A percentile compares a stretch with the other conserved stretches of the same genome.
Conservation (phyloP, 2,888 invertebrate species). For the Metalampra italica region DNA sequence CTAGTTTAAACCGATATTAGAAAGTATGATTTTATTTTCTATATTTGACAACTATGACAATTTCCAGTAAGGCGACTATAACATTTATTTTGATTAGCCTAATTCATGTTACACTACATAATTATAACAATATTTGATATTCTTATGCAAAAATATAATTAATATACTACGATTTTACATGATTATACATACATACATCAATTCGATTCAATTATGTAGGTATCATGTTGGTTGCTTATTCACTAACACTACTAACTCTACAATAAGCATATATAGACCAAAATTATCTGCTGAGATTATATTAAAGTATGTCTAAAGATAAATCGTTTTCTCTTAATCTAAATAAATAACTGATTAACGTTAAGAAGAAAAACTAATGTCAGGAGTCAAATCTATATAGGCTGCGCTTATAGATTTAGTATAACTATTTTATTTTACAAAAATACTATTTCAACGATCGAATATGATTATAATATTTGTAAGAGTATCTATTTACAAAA, state of each 20-base stretch:
- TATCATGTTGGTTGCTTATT: slow-evolving; percentile 15
- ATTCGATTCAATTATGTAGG: slow-evolving; percentile 13
- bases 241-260: slow-evolving; percentile 12
- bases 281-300: slow-evolving; percentile 10
- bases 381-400: slow-evolving; percentile 8
- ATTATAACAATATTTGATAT: slow-evolving; percentile 49
- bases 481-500: slow-evolving; percentile 20
- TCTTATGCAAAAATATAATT: slow-evolving; percentile 69
- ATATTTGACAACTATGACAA: too few species aligned
- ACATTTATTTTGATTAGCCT: slow-evolving; percentile 42
- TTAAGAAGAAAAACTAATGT: background rate
- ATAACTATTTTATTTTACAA: slow-evolving; percentile 22
- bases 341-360: slow-evolving; percentile 8
- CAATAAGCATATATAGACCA: background rate
- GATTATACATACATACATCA: slow-evolving; percentile 23
- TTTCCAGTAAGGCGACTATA: background rate
- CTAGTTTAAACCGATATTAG: background rate
- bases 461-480: slow-evolving; percentile 13
- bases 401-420: slow-evolving; percentile 7
- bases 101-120: slow-evolving; percentile 31
- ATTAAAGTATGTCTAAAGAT: background rate
- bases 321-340: background rate
- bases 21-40: background rate
- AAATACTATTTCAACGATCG: slow-evolving; percentile 26
- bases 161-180: slow-evolving; percentile 35